phyloP scores from a whole-genome alignment of 2,888 invertebrate species.

The Nomada flava region DNA sequence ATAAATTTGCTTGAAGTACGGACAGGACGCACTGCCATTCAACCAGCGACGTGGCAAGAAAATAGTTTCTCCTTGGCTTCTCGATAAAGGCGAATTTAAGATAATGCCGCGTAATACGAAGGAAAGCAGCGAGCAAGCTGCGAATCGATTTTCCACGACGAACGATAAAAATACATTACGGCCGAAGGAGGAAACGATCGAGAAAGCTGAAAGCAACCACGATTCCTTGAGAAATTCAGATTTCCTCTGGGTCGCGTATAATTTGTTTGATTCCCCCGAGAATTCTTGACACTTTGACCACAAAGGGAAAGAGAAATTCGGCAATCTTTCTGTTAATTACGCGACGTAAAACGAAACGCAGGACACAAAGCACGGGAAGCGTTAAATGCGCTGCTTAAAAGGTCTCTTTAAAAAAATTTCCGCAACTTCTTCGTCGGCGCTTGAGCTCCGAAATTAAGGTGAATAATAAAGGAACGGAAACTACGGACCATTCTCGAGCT shows the following conservation, averaged over 20 bases:
- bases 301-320: conserved; percentile 8
- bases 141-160: conserved; percentile 34
- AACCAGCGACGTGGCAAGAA: background rate
- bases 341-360: background rate
- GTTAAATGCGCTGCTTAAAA: background rate
- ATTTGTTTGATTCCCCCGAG: background rate
- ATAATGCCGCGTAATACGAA: conserved; percentile 32
- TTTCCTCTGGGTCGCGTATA: background rate
- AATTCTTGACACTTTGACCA: background rate
- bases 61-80: background rate
- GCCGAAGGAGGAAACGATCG: conserved; percentile 25
- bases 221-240: conserved; percentile 24
- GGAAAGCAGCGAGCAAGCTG: conserved; percentile 11
- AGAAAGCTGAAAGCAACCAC: conserved; percentile 1
- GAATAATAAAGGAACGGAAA: conserved; percentile 65
- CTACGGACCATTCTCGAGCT: background rate
- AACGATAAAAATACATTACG: conserved; percentile 28
- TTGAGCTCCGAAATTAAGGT: conserved; percentile 78
- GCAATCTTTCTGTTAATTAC: background rate
- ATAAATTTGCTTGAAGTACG: background rate
- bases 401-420: background rate
- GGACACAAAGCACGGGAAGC: background rate
- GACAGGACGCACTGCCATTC: no score
- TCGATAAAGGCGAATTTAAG: conserved; percentile 23
- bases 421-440: conserved; percentile 28